Evolutionary conservation across 2,797 vertebrate genomes (phyloP), one percentile per base, ranked within the genome.

Genomic region (Characodon lateralis): DNA sequence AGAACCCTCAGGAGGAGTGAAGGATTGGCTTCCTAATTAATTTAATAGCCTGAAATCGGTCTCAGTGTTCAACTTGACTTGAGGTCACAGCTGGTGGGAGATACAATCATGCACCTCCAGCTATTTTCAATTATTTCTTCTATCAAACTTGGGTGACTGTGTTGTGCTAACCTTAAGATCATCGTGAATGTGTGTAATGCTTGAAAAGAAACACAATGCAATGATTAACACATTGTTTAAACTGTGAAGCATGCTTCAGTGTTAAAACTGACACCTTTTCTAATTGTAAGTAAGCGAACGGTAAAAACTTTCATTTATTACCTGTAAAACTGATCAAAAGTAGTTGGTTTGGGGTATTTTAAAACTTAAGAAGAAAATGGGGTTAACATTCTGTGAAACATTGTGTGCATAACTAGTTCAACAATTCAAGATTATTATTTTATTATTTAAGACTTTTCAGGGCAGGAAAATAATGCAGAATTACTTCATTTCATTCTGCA

Each of bases 51-150:
- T 81, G 51, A 77, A 41, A 65, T 61, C 22, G 77, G 69, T 48
- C 43, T 10, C 51, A 26, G 39, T 28, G 26, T 35, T 53, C 39
- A n/a, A 18, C 18, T n/a, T 24, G 7, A 76, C 73, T 31, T 14
- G 71, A 58, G 10, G 65, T 81, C 65, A 43, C 73, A 71, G 71
- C 7, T 78, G 65, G 71, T 59, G 65, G 66, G 61, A 59, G 59
- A 13, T n/a, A 74, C 10, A 51, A 35, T 53, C 46, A 16, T 16
- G 10, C 48, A 20, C n/a, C 50, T 68, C 50, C 50, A 56, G 14
- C 24, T 76, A 10, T 43, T 55, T 35, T 66, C 31, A 53, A 26
- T 0, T 18, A 7, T 35, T 35, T 35, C 18, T 14, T 5, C n/a
- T 46, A 20, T 69, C 5, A 20, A 18, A 61, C 16, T 12, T 76